Percentiles rank a stretch among this genome's conserved stretches.
Evolutionary conservation across 1,140 invertebrate species (phyloP).

Genomic region (Lordiphosa collinella): DNA sequence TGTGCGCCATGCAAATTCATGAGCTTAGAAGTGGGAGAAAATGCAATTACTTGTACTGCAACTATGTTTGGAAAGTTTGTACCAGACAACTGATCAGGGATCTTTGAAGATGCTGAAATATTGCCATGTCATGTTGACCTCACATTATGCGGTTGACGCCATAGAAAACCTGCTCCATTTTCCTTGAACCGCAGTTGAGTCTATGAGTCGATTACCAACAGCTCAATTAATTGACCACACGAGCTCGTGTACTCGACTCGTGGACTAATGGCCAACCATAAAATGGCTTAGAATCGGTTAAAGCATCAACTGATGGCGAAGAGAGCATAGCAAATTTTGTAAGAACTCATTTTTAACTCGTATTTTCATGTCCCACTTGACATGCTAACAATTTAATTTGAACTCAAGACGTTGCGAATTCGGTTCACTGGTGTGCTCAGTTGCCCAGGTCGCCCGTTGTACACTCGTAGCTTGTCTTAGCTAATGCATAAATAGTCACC

Average conservation of each 20-base stretch:
- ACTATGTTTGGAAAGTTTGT: conserved; percentile 7
- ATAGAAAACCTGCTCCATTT: conserved; percentile 59
- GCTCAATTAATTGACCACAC: conserved; percentile 30
- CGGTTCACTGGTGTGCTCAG: conserved; percentile 10
- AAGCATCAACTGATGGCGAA: neutral
- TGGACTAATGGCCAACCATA: conserved; percentile 6
- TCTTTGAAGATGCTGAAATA: conserved; percentile 24
- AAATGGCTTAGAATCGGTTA: conserved; percentile 5
- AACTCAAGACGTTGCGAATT: conserved; percentile 60
- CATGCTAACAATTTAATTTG: conserved; percentile 75
- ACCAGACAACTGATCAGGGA: neutral
- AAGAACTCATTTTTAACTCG: conserved; percentile 51
- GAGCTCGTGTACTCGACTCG: neutral
- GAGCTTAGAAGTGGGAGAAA: conserved; percentile 35
- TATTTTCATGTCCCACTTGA: conserved; percentile 71
- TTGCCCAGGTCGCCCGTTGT: conserved; percentile 7
- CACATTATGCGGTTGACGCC: conserved; percentile 26
- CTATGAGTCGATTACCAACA: conserved; percentile 18
- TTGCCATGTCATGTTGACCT: conserved; percentile 27
- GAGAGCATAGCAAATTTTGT: conserved; percentile 39
- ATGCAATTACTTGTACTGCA: conserved; percentile 32
- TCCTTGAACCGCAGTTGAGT: conserved; percentile 57
- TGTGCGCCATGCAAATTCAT: conserved; percentile 47
- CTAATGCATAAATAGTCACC: conserved; percentile 18
- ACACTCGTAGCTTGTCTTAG: conserved; percentile 20